These are phyloP conservation scores for Apistogramma diplotaenia DNA, from an alignment of 2,113 vertebrate species.

Conservation along the genomic window DNA sequence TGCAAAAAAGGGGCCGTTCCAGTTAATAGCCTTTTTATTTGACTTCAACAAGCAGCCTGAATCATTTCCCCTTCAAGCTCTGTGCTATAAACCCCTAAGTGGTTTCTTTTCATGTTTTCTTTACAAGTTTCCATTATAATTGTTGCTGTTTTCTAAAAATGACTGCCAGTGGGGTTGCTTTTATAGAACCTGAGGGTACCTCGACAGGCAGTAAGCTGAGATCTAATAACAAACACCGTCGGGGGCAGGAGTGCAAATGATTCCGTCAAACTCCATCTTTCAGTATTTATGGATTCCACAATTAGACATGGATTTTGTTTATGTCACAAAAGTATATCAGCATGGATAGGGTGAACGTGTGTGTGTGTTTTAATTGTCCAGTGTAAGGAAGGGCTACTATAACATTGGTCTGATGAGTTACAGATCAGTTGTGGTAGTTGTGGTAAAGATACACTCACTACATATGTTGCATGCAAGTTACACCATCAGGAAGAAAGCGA, in stretches of 20 bases:
- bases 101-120: constrained; percentile 75
- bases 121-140: constrained; percentile 71
- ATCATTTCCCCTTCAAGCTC: constrained; percentile 60
- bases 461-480: neutral
- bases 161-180: constrained; percentile 48
- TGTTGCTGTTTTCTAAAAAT: constrained; percentile 55
- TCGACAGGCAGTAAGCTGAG: constrained; percentile 54
- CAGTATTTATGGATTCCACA: constrained; percentile 31
- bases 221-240: constrained; percentile 43
- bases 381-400: neutral
- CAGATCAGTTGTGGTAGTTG: constrained; percentile 15
- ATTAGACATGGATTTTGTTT: constrained; percentile 5
- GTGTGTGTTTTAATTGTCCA: neutral
- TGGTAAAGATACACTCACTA: constrained; percentile 9
- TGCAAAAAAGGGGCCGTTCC: constrained; percentile 33
- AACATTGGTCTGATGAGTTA: constrained; percentile 12
- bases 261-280: constrained; percentile 19
- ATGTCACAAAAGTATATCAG: neutral
- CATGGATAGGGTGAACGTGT: neutral
- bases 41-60: constrained; percentile 64
- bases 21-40: constrained; percentile 60
- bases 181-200: constrained; percentile 58
- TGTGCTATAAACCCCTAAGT: constrained; percentile 63
- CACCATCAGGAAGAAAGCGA: constrained; percentile 1
- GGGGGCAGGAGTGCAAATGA: constrained; percentile 2